These are phyloP conservation scores for Lucilia sericata DNA, from an alignment of 1,140 invertebrate species.

Conservation along the genomic window DNA sequence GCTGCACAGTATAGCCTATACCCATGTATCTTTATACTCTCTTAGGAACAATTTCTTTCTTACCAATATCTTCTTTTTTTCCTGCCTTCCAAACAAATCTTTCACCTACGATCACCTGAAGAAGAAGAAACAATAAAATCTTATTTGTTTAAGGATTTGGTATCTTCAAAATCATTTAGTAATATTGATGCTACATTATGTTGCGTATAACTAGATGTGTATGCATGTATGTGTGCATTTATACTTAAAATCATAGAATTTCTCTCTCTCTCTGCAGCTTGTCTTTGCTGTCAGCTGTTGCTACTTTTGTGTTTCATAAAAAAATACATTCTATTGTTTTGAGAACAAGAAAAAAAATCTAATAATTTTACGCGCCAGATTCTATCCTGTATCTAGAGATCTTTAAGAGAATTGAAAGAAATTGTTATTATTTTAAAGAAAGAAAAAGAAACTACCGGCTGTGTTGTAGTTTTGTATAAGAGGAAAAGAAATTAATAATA, in stretches of 20 bases:
- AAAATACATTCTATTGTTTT: conserved; percentile 22
- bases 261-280: background rate
- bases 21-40: background rate
- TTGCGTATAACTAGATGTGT: background rate
- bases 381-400: background rate
- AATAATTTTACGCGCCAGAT: conserved; percentile 6
- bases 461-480: background rate
- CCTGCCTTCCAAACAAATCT: background rate
- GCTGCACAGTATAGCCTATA: background rate
- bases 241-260: background rate
- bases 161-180: background rate
- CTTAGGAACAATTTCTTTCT: background rate
- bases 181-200: conserved; percentile 30
- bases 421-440: background rate
- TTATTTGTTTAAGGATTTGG: conserved; percentile 36
- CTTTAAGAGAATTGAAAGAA: background rate
- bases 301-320: background rate
- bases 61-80: background rate
- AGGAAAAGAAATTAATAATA: background rate
- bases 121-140: background rate
- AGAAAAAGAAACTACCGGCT: background rate
- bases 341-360: background rate
- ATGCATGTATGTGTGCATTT: background rate
- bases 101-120: conserved; percentile 39
- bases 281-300: conserved; percentile 28